These are phyloP conservation scores for Drosophila bocki DNA, from an alignment of 1,140 invertebrate genomes.

Conservation along the genomic window DNA sequence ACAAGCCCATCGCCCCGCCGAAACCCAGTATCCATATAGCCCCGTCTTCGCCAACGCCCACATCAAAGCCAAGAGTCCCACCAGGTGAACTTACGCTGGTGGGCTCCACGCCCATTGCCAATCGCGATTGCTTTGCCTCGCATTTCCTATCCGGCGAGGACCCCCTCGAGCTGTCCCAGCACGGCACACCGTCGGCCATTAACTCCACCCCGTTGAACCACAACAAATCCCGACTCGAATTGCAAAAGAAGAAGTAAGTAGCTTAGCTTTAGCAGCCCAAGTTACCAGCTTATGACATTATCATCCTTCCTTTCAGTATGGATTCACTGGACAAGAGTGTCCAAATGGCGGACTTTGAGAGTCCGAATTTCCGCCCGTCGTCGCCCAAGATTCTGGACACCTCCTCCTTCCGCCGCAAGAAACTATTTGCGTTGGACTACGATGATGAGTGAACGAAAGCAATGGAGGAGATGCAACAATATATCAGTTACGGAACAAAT, in stretches of 20 bases:
- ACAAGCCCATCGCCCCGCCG: constrained; percentile 35
- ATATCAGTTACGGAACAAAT: constrained; percentile 49
- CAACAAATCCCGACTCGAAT: constrained; percentile 36
- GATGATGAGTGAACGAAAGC: constrained; percentile 54
- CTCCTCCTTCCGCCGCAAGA: constrained; percentile 69
- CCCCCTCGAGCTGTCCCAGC: constrained; percentile 59
- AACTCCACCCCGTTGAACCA: constrained; percentile 79
- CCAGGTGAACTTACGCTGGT: constrained; percentile 55
- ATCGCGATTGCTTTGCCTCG: constrained; percentile 60
- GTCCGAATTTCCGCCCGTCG: constrained; percentile 30
- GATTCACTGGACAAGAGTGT: constrained; percentile 31
- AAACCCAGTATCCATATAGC: constrained; percentile 18
- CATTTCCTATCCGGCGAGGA: constrained; percentile 65
- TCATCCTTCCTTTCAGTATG: constrained; percentile 10
- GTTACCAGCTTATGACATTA: not conserved
- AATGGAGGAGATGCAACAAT: constrained; percentile 9
- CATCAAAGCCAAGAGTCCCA: constrained; percentile 11
- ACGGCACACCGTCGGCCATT: constrained; percentile 62
- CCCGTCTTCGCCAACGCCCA: constrained; percentile 40
- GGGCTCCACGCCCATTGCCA: constrained; percentile 70
- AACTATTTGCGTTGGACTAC: constrained; percentile 63
- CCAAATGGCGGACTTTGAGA: constrained; percentile 12
- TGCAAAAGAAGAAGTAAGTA: constrained; percentile 31
- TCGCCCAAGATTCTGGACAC: constrained; percentile 65
- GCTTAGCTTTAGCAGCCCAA: not conserved